Evolutionary conservation across 2,888 invertebrate species (phyloP).

Genomic region (Xanthia togata): DNA sequence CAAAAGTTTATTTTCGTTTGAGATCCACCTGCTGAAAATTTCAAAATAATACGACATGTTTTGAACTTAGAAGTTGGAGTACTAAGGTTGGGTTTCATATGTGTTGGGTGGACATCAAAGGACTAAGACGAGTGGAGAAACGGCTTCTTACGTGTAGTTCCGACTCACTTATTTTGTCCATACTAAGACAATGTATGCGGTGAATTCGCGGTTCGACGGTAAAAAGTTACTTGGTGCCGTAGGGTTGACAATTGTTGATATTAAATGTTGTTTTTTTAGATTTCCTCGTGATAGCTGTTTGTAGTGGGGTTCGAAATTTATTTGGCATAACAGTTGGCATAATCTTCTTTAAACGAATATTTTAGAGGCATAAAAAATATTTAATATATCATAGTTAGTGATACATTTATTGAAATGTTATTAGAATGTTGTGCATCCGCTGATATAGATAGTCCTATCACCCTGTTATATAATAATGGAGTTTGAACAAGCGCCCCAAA

Average conservation of each 20-base stretch:
- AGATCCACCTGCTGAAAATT: conserved; percentile 22
- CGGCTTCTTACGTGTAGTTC: conserved; percentile 83
- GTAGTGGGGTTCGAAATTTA: too few species aligned
- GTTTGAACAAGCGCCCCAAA: too few species aligned
- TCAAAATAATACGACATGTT: conserved; percentile 32
- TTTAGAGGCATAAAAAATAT: too few species aligned
- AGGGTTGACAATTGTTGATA: conserved; percentile 71
- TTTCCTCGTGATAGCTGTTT: too few species aligned
- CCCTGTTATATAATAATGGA: too few species aligned
- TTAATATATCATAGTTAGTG: too few species aligned
- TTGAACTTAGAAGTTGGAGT: conserved; percentile 7
- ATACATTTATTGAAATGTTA: too few species aligned
- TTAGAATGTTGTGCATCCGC: too few species aligned
- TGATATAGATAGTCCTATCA: too few species aligned
- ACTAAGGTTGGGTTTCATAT: conserved; percentile 64
- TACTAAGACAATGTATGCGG: conserved; percentile 87
- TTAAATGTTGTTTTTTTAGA: too few species aligned
- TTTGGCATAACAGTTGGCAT: too few species aligned
- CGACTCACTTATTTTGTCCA: conserved; percentile 87
- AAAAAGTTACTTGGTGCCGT: conserved; percentile 76
- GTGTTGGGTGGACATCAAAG: conserved; percentile 73
- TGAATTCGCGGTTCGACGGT: conserved; percentile 79
- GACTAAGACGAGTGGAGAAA: conserved; percentile 74
- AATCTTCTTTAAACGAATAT: too few species aligned
- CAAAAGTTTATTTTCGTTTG: conserved; percentile 44